Conservation (phyloP, 2,888 invertebrate species). For the Heliconius ismenius region DNA sequence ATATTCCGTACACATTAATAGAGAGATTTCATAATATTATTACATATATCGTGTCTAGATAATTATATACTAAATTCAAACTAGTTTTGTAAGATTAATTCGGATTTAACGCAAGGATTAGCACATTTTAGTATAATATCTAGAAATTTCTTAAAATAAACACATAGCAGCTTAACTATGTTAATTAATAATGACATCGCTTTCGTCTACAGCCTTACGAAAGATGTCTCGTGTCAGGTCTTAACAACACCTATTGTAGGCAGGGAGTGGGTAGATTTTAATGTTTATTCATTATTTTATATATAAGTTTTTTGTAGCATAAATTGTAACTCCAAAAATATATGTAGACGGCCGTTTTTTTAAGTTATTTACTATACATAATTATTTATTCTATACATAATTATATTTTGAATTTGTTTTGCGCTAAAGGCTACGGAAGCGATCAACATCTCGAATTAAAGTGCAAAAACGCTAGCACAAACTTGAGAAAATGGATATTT, state of each 20-base stretch:
- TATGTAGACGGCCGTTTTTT: neutral
- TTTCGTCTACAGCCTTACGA: constrained; percentile 22
- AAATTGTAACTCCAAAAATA: neutral
- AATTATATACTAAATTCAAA: neutral
- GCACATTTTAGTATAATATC: constrained; percentile 15
- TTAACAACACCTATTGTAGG: constrained; percentile 26
- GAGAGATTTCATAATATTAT: neutral
- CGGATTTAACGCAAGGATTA: neutral
- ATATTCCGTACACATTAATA: neutral
- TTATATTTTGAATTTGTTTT: neutral
- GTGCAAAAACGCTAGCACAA: neutral
- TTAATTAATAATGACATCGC: constrained; percentile 27
- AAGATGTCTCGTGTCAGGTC: constrained; percentile 22
- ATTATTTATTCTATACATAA: neutral
- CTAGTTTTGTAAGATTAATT: constrained; percentile 1
- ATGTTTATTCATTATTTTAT: neutral
- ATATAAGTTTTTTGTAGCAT: neutral
- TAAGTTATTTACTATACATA: neutral
- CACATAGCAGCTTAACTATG: constrained; percentile 20
- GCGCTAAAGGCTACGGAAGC: neutral
- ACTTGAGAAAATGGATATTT: neutral
- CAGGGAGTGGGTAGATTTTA: constrained; percentile 23
- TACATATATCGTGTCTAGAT: neutral
- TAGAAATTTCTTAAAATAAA: constrained; percentile 21
- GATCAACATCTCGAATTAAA: neutral